phyloP scores from a whole-genome alignment of 23 tunicate genomes.

The Styela clava region DNA sequence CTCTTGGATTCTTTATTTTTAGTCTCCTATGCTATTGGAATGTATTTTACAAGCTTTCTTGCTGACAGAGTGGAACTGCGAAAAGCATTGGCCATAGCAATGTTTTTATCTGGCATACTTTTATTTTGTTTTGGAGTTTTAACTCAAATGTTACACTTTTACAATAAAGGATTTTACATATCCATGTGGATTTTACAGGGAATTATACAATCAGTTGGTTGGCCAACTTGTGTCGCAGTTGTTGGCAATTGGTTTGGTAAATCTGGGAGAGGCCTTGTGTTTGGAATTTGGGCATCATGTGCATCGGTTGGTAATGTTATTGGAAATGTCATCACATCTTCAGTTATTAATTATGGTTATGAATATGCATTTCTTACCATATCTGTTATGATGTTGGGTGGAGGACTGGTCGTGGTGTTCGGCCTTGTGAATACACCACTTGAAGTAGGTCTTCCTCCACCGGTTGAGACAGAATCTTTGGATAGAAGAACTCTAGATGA shows the following conservation, averaged over 20 bases:
- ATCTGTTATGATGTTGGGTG: constrained; percentile 22
- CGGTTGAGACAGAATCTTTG: constrained; percentile 18
- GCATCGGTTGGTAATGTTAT: constrained; percentile 69
- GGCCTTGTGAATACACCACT: constrained; percentile 52
- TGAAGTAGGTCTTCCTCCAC: constrained; percentile 43
- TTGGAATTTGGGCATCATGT: constrained; percentile 83
- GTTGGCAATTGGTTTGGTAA: constrained; percentile 84
- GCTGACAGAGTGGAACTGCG: constrained; percentile 54
- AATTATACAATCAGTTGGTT: constrained; percentile 57
- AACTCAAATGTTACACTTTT: constrained; percentile 48
- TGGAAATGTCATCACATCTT: constrained; percentile 37
- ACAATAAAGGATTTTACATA: constrained; percentile 51
- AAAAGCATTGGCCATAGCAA: constrained; percentile 53
- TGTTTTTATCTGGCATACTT: constrained; percentile 44
- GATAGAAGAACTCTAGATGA: too few relatives aligned
- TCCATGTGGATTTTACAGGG: constrained; percentile 64
- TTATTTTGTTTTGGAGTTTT: constrained; percentile 62
- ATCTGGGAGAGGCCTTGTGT: constrained; percentile 45
- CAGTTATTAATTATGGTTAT: constrained; percentile 42
- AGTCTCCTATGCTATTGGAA: constrained; percentile 67
- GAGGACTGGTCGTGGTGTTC: constrained; percentile 45
- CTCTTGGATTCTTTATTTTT: constrained; percentile 59
- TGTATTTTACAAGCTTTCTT: constrained; percentile 12
- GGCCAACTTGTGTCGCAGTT: constrained; percentile 71
- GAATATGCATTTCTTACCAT: constrained; percentile 45